Base-by-base conservation (phyloP, 1,140 invertebrate genomes). In the Drosophila navojoa region DNA sequence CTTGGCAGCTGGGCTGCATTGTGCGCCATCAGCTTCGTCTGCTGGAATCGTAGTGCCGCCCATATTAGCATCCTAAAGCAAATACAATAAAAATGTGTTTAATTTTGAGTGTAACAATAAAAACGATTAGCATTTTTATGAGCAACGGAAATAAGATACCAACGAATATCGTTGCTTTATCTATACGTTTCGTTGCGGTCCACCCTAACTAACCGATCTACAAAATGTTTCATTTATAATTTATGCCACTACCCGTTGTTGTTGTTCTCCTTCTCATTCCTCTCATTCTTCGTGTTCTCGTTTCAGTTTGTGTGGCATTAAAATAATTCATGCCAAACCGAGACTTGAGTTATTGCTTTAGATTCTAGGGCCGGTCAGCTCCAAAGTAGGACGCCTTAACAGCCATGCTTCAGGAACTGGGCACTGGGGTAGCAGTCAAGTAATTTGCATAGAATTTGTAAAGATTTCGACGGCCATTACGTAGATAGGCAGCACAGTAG, bases 41-140 rank as follows among this genome's bases (percentile, higher is more conserved):
- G 81, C 71, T 22, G 75, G 62, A 54, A 75, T 87, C 40, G 82
- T 84, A 58, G 50, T 64, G 44, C 84, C 85, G 38, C 84, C 84
- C 67, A 72, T 72, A 68, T 89, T 89, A 70, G 50, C 52, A 45
- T 89, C 73, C 84, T 89, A 77, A 76, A 54, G 40, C 45, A 42
- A 87, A 76, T 38, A 54, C 35, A 61, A 68, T 25, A 55, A 44
- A 29, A 62, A 45, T 62, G 53, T 71, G 58, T 79, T 59, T 63
- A 75, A 75, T 71, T 62, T 15, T 52, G 44, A 16, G 70, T 89
- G 62, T 52, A 84, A 71, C 66, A 89, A 77, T 75, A 59, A 80
- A 79, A 75, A 80, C 63, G 84, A 87, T 87, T 90, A 77, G 76
- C 84, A 87, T 87, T 80, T 89, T 89, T 74, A 87, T 77, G 70